phyloP scores from a whole-genome alignment of 2,797 vertebrate species.

The Chaetophractus vellerosus region DNA sequence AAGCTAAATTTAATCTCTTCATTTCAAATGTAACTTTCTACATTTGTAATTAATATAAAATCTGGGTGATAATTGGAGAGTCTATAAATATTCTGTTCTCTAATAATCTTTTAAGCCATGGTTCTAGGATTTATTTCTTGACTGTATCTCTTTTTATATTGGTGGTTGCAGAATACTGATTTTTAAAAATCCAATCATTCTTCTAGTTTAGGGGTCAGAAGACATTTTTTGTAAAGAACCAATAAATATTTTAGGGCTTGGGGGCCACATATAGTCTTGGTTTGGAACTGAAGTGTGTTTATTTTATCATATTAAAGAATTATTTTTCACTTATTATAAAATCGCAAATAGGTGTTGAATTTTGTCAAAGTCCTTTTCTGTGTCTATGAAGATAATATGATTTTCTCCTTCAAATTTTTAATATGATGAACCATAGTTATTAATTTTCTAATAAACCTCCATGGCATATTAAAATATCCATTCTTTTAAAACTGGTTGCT shows the following conservation, averaged over 20 bases:
- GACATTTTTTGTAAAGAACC: background rate
- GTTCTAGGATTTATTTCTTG: background rate
- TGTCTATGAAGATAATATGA: no score
- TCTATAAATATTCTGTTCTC: background rate
- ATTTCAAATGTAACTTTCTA: background rate
- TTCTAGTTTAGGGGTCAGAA: background rate
- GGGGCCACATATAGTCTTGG: background rate
- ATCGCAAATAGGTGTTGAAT: no score
- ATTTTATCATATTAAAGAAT: no score
- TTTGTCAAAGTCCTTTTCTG: no score
- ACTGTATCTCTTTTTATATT: background rate
- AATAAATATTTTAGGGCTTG: constrained; percentile 4
- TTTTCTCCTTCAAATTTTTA: no score
- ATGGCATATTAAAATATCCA: background rate
- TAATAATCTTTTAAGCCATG: background rate
- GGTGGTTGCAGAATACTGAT: background rate
- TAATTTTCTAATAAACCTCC: background rate
- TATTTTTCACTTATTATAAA: no score
- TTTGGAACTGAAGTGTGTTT: background rate
- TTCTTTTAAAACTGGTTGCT: background rate
- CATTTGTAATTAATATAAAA: background rate
- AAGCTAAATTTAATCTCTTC: background rate
- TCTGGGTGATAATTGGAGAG: background rate
- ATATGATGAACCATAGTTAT: no score
- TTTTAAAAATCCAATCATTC: background rate